Conservation (phyloP, 1,140 invertebrate species). For the Drosophila setifemur region DNA sequence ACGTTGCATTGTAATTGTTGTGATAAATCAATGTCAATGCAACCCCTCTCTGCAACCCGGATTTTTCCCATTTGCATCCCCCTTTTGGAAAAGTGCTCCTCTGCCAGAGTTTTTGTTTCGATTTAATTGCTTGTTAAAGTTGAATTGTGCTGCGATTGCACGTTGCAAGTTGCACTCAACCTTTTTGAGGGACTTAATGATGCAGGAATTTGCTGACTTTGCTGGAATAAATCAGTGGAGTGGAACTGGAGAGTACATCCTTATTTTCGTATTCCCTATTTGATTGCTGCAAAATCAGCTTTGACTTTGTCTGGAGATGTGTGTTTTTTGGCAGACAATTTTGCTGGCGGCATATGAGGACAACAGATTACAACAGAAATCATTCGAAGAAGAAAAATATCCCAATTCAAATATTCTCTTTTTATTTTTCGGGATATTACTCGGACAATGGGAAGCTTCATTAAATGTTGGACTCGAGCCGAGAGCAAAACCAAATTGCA, state of each 20-base stretch:
- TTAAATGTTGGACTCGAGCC: constrained; percentile 72
- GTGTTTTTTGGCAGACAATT: constrained; percentile 10
- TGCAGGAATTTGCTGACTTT: constrained; percentile 74
- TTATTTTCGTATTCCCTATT: background rate
- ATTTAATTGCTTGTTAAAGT: constrained; percentile 81
- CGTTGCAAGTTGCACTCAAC: constrained; percentile 43
- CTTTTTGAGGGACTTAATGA: constrained; percentile 67
- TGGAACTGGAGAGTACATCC: background rate
- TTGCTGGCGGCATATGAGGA: constrained; percentile 35
- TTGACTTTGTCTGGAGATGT: constrained; percentile 7
- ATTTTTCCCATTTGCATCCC: constrained; percentile 10
- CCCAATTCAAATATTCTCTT: background rate
- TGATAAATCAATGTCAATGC: constrained; percentile 77
- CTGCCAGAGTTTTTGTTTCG: constrained; percentile 63
- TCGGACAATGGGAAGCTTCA: constrained; percentile 63
- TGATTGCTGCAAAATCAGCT: constrained; percentile 9
- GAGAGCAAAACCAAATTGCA: constrained; percentile 63
- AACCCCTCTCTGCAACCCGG: constrained; percentile 11
- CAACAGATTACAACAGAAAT: constrained; percentile 37
- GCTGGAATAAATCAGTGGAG: background rate
- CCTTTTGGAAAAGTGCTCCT: background rate
- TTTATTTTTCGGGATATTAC: too few relatives aligned
- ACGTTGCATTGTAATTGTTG: constrained; percentile 71
- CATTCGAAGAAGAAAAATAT: constrained; percentile 32
- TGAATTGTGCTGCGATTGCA: constrained; percentile 71